Evolutionary conservation across 2,797 vertebrate species (phyloP).

Genomic region (Anabacerthia variegaticeps): DNA sequence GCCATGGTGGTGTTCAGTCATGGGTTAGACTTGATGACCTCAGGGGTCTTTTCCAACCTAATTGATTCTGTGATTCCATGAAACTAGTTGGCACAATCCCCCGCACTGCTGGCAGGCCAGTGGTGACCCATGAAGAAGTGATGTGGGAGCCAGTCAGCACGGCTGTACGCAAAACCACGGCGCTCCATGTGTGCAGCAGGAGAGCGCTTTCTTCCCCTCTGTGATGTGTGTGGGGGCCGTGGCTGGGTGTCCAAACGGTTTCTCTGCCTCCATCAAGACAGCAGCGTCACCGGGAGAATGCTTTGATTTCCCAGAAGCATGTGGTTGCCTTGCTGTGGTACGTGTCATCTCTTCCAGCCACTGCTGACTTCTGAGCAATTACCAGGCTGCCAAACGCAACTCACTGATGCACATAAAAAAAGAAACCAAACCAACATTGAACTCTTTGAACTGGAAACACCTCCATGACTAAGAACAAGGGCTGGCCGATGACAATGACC

Average conservation of each 20-base stretch:
- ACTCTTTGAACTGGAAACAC: constrained; percentile 12
- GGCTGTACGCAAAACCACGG: background rate
- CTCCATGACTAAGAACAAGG: background rate
- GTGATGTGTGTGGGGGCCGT: fast-evolving
- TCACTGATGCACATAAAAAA: background rate
- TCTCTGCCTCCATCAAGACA: background rate
- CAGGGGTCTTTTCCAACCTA: background rate
- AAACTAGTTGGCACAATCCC: background rate
- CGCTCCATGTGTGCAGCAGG: fast-evolving
- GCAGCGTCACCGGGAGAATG: background rate
- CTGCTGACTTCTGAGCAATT: background rate
- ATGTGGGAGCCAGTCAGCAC: background rate
- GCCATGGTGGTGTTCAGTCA: background rate
- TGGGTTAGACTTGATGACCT: background rate
- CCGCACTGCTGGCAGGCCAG: background rate
- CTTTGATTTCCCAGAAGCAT: constrained; percentile 33
- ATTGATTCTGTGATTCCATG: background rate
- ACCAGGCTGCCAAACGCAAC: background rate
- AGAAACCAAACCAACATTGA: background rate
- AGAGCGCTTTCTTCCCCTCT: fast-evolving
- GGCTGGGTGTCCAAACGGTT: background rate
- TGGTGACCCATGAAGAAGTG: background rate
- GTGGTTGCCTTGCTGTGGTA: background rate
- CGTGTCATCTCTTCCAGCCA: background rate
- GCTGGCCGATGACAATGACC: background rate